A percentile compares a stretch with the other conserved stretches of the same genome.
Conservation (phyloP, 2,888 invertebrate genomes). For the Sericinus montela region DNA sequence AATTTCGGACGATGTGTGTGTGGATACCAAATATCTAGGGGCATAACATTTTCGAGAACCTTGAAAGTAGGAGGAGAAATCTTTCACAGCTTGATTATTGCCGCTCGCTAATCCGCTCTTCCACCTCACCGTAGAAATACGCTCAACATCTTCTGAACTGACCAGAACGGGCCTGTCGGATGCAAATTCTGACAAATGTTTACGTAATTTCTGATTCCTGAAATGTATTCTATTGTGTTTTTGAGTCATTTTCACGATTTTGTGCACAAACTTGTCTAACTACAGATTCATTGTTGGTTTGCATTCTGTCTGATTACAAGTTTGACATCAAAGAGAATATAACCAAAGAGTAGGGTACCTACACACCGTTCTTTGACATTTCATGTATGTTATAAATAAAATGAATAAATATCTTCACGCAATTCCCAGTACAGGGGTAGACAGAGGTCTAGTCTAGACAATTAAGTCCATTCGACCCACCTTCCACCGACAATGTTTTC, state of each 20-base stretch:
- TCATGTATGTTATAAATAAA: too few species aligned
- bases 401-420: too few species aligned
- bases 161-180: constrained; percentile 23
- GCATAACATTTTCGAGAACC: background rate
- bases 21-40: constrained; percentile 5
- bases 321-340: too few species aligned
- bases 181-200: background rate
- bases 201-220: constrained; percentile 15
- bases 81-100: background rate
- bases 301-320: constrained; percentile 1
- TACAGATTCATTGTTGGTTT: background rate
- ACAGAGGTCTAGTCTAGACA: too few species aligned
- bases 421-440: too few species aligned
- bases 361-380: too few species aligned
- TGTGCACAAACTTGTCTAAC: constrained; percentile 19
- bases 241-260: constrained; percentile 25
- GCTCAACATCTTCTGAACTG: constrained; percentile 31
- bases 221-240: constrained; percentile 25
- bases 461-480: too few species aligned
- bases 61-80: constrained; percentile 10
- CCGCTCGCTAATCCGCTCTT: constrained; percentile 22
- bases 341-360: too few species aligned
- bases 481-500: too few species aligned
- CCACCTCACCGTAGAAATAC: constrained; percentile 31
- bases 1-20: background rate